phyloP scores from a whole-genome alignment of 2,888 invertebrate species.

The Mesorhabditis spiculigera region DNA sequence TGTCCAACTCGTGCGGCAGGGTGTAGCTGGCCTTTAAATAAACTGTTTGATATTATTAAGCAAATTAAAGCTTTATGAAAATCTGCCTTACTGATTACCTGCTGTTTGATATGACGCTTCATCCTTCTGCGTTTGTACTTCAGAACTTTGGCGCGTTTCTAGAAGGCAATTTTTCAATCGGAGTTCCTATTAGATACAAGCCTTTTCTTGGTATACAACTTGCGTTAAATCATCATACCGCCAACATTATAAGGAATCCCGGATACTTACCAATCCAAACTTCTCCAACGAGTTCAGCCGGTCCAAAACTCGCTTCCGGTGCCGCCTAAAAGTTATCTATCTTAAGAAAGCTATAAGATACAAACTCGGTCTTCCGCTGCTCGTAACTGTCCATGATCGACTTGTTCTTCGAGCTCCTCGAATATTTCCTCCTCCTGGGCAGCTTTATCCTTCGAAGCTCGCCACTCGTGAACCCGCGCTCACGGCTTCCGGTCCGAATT shows the following conservation, averaged over 20 bases:
- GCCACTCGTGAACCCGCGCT: too few species aligned
- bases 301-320: background rate
- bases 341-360: too few species aligned
- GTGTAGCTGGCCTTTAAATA: background rate
- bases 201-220: too few species aligned
- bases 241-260: too few species aligned
- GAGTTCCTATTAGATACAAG: too few species aligned
- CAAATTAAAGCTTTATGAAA: background rate
- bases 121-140: background rate
- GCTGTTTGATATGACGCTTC: background rate
- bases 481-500: background rate
- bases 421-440: background rate
- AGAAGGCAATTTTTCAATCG: too few species aligned
- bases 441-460: background rate
- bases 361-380: slow-evolving; percentile 1
- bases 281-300: background rate
- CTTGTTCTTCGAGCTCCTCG: background rate
- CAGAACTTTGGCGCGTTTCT: too few species aligned
- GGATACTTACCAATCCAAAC: too few species aligned
- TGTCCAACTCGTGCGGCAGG: background rate
- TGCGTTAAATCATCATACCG: too few species aligned
- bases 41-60: background rate
- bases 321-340: background rate
- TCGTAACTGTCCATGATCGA: background rate
- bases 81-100: background rate